Evolutionary conservation across 92 coral and sea anemone species (phyloP), one percentile per base, ranked within the genome.

Genomic region (Zoanthus gigantus): DNA sequence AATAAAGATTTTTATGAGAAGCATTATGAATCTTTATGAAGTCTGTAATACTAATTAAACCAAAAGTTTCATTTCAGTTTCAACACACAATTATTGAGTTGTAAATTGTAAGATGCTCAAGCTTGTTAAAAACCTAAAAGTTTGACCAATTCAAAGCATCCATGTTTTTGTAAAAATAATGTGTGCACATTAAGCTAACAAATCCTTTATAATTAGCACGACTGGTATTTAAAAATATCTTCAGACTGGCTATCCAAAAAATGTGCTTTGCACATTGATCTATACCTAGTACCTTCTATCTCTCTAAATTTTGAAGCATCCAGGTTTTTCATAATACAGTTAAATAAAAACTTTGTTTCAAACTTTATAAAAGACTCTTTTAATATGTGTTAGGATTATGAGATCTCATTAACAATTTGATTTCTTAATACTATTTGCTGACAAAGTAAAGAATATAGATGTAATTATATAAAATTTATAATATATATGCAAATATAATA

Each of bases 261-360:
- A 13, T n/a, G 23, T 48, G 74, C 85, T 80, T 80, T 37, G 74
- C 73, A 60, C 18, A 46, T 17, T 50, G 66, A 12, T 71, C 4
- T 37, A n/a, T n/a, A 54, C 9, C 15, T 17, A 37, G 17, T 16
- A 37, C 37, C 23, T 67, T 16, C n/a, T 60, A 79, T 7, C 84
- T 30, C 45, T 66, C 18, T 28, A 31, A 18, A 63, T 18, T 66
- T 66, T 11, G 45, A 30, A 46, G 56, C 34, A 65, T 66, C 31
- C 5, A 76, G 48, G 9, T 28, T 56, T 5, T 54, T 30, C 42
- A 15, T 31, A 52, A 77, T 81, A 81, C 75, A 63, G 75, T 66
- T 81, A 66, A 81, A 81, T 81, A 81, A 81, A 30, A 81, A 47
- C 85, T 81, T 63, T 81, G 63, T 48, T 46, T 81, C 57, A 81